Evolutionary conservation across 2,113 vertebrate species (phyloP).

Genomic region (Hipposideros armiger): DNA sequence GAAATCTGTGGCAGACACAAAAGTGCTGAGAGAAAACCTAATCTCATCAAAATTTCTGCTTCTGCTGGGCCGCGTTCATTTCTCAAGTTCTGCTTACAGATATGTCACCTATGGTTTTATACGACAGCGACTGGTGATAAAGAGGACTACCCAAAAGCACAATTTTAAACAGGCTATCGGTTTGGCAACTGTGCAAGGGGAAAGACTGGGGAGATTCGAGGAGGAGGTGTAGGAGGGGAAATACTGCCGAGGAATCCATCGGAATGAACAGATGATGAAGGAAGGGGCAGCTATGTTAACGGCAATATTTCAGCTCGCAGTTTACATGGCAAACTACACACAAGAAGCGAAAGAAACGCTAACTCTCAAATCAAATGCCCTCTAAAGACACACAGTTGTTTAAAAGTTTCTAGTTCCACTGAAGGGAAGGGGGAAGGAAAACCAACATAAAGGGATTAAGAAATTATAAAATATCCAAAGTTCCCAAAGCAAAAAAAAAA

Average conservation of each 20-base stretch:
- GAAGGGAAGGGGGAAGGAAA: slow-evolving; percentile 32
- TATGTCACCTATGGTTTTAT: slow-evolving; percentile 10
- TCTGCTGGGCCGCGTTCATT: slow-evolving; percentile 8
- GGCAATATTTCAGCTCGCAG: not conserved
- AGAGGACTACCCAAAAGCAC: not conserved
- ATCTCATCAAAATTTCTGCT: slow-evolving; percentile 65
- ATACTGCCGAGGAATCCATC: slow-evolving; percentile 13
- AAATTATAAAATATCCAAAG: not conserved
- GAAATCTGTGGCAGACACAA: slow-evolving; percentile 61
- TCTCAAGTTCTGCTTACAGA: slow-evolving; percentile 57
- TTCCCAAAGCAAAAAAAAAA: not conserved
- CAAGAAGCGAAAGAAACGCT: slow-evolving; percentile 38
- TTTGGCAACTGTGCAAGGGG: not conserved
- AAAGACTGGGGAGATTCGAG: not conserved
- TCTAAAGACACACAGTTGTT: not conserved
- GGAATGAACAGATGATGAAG: not conserved
- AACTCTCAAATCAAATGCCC: slow-evolving; percentile 18
- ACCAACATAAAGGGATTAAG: not conserved
- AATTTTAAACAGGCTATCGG: slow-evolving; percentile 41
- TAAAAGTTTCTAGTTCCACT: not conserved
- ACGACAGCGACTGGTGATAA: not conserved
- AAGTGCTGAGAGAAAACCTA: slow-evolving; percentile 46
- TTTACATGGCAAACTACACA: not conserved
- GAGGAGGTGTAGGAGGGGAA: not conserved
- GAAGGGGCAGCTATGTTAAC: not conserved